Base-by-base conservation (phyloP, 2,113 vertebrate species). In the Phoxinus phoxinus region DNA sequence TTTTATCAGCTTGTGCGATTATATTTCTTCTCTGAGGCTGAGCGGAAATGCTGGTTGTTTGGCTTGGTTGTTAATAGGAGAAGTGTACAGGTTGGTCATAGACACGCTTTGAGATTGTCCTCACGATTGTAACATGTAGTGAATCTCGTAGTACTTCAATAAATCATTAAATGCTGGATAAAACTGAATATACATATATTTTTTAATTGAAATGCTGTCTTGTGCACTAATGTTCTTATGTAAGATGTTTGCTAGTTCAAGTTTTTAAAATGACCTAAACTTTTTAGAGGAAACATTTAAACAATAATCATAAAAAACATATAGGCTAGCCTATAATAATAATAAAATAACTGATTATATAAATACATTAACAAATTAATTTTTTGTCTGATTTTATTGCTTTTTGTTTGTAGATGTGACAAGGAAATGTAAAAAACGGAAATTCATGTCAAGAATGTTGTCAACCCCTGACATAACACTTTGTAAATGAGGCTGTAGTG, bases 1-100 rank as follows among this genome's bases (percentile, higher is more conserved):
- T 88, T 87, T 86, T 78, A 87, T 87, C 81, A 84, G 84, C 73
- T 75, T 80, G 78, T 83, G 73, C 23, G 48, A 86, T 84, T 85
- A 73, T 84, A 77, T 85, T 73, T 87, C 51, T 85, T 87, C 44
- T 84, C 58, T 81, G 30, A 59, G 56, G 46, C 65, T 71, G 58
- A 48, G 27, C 65, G 25, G 75, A 79, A 87, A 83, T 27, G 35
- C 71, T 82, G n/a, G 19, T n/a, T 72, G 48, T 85, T 81, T 67
- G 32, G 81, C 51, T 15, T 58, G 27, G 59, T 58, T 82, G 61
- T 79, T 81, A 79, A 69, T 46, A 13, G 30, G 44, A 80, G 48
- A 27, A n/a, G 41, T 41, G 74, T 25, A 21, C 48, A n/a, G 19
- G 56, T 35, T 71, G 81, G 48, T 85, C 69, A 81, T 78, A 87